phyloP scores from a whole-genome alignment of 2,888 invertebrate genomes.

The Eurytoma californica region DNA sequence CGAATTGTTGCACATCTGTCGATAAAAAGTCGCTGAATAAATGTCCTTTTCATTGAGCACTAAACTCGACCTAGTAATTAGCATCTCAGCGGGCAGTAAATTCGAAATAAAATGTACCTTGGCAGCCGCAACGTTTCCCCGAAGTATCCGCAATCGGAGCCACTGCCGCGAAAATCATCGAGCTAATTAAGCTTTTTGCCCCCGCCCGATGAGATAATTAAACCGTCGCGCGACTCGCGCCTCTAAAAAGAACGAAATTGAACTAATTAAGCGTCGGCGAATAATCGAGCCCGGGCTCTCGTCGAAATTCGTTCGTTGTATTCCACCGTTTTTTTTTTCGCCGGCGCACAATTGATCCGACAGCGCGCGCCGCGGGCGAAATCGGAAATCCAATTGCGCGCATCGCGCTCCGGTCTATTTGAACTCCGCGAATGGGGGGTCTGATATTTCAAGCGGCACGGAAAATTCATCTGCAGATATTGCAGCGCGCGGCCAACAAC shows the following conservation, averaged over 20 bases:
- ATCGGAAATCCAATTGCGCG: constrained; percentile 50
- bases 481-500: not conserved
- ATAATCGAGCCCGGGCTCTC: not conserved
- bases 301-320: not conserved
- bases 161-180: not conserved
- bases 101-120: too few species aligned
- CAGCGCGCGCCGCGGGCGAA: constrained; percentile 6
- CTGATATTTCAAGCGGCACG: constrained; percentile 8
- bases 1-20: too few species aligned
- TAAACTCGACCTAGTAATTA: too few species aligned
- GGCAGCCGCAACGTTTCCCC: too few species aligned
- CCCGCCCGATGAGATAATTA: constrained; percentile 5
- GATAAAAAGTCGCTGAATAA: too few species aligned
- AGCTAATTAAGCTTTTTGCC: constrained; percentile 7
- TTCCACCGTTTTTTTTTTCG: not conserved
- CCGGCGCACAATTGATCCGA: not conserved
- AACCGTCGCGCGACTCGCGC: not conserved
- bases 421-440: not conserved
- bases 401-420: constrained; percentile 24
- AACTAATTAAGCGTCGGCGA: constrained; percentile 16
- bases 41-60: too few species aligned
- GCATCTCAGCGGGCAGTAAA: too few species aligned
- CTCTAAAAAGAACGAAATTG: constrained; percentile 4
- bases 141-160: not conserved
- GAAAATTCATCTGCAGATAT: constrained; percentile 34